Base-by-base conservation (phyloP, 2,888 invertebrate genomes). In the Pterostichus madidus region DNA sequence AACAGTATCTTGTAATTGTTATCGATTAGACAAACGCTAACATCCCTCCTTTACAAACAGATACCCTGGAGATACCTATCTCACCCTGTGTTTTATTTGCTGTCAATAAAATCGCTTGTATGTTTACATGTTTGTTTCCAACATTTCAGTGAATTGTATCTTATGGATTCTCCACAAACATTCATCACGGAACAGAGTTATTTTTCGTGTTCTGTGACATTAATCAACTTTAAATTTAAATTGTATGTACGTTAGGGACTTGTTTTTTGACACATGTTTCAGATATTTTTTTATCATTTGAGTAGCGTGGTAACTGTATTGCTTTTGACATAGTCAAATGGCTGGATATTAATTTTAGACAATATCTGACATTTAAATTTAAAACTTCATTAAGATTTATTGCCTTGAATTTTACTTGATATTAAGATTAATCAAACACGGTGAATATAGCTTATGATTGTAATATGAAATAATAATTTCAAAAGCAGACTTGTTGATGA, bases 281-380 rank as follows among this genome's bases (percentile, higher is more conserved):
- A n/a, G 10, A 53, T 53, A 53, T 53, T n/a, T 53, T 53, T 8
- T 53, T 3, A 53, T 53, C 15, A 53, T 53, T 53, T 53, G 15
- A 53, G 11, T 53, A 1, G 53, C 53, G n/a, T n/a, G 53, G 53
- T 15, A 3, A 15, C 53, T 1, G 10, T 53, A 49, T 53, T 53
- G 10, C 53, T 53, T 53, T 15, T 53, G 53, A 53, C 53, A 53
- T 5, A 53, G 53, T 53, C 15, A 53, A 53, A 53, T 53, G 15
- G 5, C 53, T 53, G n/a, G 53, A n/a, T 53, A 53, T 53, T 53
- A 53, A 53, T 53, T 53, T 53, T 15, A 53, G 15, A 6, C n/a
- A 11, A 53, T 53, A 53, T 53, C 53, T 53, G 53, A 53, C 53
- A 5, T 53, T 53, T 53, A 53, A 15, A 53, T 53, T 53, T 53